Base-by-base conservation (phyloP, 2,888 invertebrate species). In the Drosophila limbata region DNA sequence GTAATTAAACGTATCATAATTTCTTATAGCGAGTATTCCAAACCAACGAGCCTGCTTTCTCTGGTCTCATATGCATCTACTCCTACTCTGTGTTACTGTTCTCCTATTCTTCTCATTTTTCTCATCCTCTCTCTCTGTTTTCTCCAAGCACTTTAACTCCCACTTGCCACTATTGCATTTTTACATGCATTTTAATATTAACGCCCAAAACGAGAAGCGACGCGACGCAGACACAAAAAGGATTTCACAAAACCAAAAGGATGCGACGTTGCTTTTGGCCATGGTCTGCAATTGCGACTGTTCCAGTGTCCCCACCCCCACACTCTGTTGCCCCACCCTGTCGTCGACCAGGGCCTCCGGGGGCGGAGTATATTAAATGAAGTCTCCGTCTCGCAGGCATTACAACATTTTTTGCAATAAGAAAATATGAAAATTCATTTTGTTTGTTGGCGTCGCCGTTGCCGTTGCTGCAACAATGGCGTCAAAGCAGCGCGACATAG, bases 401-500 rank as follows among this genome's bases (percentile, higher is more conserved):
- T 40, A 51, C 45, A 48, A 63, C 60, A 62, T 59, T 47, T 35
- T 21, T 45, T 45, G 69, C 69, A 72, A 82, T 80, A 84, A 75
- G 87, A 86, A 84, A 83, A 89, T 84, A 84, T 89, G 82, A 84
- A 87, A 87, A 87, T 89, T 87, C 82, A 87, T 84, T 81, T 77
- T 69, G 71, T 69, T 63, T 21, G 69, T 47, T 25, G 75, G 31
- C 51, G 60, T 55, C 77, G 59, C 17, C 63, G 62, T 69, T 53
- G 63, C 53, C 63, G 59, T 65, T 51, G 75, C 79, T 50, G 74
- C 87, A 86, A 83, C 89, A 86, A 83, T 83, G 89, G 89, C 87
- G 87, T 77, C 86, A 88, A 77, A 79, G 76, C 81, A 75, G 77
- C 59, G 65, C 69, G 57, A 57, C 70, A 81, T 48, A 42, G 11